Base-by-base conservation (phyloP, 2,113 vertebrate genomes). In the Jaculus jaculus region DNA sequence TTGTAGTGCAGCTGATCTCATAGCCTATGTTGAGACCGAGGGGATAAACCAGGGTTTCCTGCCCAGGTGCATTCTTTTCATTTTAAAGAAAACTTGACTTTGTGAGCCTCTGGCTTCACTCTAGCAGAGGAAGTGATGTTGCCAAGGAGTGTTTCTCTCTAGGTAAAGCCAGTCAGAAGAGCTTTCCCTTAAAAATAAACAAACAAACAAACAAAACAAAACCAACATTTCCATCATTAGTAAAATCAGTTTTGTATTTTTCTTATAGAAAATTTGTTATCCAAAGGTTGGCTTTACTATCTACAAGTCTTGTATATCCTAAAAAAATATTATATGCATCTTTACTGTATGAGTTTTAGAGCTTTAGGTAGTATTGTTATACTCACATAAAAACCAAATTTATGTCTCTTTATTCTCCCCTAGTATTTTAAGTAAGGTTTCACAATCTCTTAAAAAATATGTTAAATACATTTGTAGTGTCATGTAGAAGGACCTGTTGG, bases 341-440 rank as follows among this genome's bases (percentile, higher is more conserved):
- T 54, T 92, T 15, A 75, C 24, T 82, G 16, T 47, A 30, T 82
- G 63, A 51, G 51, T 83, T 94, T 84, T 75, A 28, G 30, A 79
- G 65, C 12, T 54, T 84, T 80, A 66, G 78, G 34, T 77, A 54
- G 66, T 69, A 61, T 61, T 32, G 17, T 69, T 79, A 28, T 92
- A 20, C 8, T 87, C 60, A 80, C 3, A 63, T 2, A 79, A 7
- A 66, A 80, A 68, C 26, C 87, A 66, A 68, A 75, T 89, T 93
- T 47, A 28, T 42, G 32, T 93, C 39, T 92, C n/a, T 26, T 5
- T 73, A 10, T 51, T 87, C 78, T 92, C 28, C 5, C 24, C 95
- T 94, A 54, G 54, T 37, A 32, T 74, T 87, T 85, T 65, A 87
- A 89, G 23, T 84, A 89, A 78, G 24, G 85, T 51, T 86, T 74